phyloP scores from a whole-genome alignment of 2,113 vertebrate species.

The Eonycteris spelaea region DNA sequence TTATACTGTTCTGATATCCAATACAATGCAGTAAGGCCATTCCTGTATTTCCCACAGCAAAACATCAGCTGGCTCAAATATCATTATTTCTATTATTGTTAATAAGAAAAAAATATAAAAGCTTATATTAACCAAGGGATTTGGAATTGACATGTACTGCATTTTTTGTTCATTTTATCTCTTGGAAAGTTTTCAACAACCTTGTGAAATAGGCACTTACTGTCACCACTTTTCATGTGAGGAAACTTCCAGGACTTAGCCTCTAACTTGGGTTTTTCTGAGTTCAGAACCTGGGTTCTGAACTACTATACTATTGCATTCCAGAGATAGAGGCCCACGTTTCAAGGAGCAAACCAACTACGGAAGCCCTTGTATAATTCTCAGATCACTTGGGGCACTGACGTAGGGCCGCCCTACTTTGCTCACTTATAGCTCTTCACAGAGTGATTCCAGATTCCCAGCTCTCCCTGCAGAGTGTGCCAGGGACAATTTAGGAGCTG shows the following conservation, averaged over 20 bases:
- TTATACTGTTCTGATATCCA: background rate
- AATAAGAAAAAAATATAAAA: background rate
- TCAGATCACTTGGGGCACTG: background rate
- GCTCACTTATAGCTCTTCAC: background rate
- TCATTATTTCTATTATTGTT: background rate
- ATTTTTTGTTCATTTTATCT: background rate
- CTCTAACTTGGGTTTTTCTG: background rate
- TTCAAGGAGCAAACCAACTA: background rate
- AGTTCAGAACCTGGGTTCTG: background rate
- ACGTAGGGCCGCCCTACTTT: background rate
- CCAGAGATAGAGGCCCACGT: background rate
- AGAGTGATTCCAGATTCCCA: background rate
- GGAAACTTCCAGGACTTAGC: background rate
- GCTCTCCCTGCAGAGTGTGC: background rate
- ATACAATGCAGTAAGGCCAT: background rate
- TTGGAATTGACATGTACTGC: background rate
- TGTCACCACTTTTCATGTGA: background rate
- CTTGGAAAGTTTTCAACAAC: background rate
- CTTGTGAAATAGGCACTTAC: background rate
- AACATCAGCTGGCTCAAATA: background rate
- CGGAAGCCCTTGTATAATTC: background rate
- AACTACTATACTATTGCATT: background rate
- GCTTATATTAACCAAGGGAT: background rate
- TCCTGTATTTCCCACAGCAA: background rate
- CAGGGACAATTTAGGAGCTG: background rate